Evolutionary conservation across 2,113 vertebrate species (phyloP).

Genomic region (Cebus imitator): DNA sequence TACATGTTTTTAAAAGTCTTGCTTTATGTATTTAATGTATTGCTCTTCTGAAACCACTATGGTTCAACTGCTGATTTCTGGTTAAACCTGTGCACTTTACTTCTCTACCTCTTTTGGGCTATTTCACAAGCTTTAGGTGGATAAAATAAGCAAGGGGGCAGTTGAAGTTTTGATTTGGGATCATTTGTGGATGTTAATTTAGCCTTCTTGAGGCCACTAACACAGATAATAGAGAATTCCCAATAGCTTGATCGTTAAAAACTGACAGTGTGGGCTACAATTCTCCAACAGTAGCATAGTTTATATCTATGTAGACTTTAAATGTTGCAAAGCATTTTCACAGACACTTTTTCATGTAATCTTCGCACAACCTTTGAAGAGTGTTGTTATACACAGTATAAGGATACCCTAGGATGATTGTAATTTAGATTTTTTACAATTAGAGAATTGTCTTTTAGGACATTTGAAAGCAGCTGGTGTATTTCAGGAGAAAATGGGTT

Average conservation of each 20-base stretch:
- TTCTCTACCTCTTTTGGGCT: background rate
- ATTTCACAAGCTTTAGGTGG: background rate
- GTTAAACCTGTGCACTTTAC: background rate
- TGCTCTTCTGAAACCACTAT: background rate
- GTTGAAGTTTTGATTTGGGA: background rate
- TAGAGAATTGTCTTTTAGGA: background rate
- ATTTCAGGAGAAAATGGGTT: conserved; percentile 33
- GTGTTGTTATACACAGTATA: background rate
- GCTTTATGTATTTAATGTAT: background rate
- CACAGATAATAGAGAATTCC: background rate
- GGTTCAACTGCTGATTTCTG: background rate
- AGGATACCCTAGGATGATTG: background rate
- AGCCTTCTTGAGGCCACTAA: background rate
- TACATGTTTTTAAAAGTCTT: background rate
- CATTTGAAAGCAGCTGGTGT: background rate
- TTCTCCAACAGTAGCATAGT: background rate
- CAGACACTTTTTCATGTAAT: background rate
- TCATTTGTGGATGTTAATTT: background rate
- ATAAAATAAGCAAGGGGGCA: background rate
- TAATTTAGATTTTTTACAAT: background rate
- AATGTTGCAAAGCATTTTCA: background rate
- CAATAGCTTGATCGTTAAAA: background rate
- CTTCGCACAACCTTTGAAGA: background rate
- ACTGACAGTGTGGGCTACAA: background rate
- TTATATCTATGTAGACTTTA: background rate